Evolutionary conservation across 1,140 invertebrate genomes (phyloP).

Genomic region (Sycophila sp.): DNA sequence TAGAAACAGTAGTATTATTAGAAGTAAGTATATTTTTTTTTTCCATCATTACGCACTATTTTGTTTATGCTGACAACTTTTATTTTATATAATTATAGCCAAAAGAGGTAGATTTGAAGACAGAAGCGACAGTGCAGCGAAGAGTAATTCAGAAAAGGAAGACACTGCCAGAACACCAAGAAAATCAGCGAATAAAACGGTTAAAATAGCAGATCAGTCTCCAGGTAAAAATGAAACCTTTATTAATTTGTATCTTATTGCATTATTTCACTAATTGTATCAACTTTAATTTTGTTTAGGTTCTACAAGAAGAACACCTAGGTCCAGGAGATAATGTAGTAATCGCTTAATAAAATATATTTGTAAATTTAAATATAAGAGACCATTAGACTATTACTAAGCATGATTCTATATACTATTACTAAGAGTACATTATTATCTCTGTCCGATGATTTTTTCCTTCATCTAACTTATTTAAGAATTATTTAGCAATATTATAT

Average conservation of each 20-base stretch:
- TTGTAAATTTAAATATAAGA: too few relatives aligned
- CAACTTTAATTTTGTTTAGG: too few relatives aligned
- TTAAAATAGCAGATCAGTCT: background rate
- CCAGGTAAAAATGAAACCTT: background rate
- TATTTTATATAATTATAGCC: slow-evolving; percentile 9
- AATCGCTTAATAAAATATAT: too few relatives aligned
- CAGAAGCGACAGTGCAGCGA: background rate
- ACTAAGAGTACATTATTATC: too few relatives aligned
- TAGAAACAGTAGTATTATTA: slow-evolving; percentile 5
- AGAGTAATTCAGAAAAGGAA: slow-evolving; percentile 18
- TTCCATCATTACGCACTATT: background rate
- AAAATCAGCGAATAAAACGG: slow-evolving; percentile 1
- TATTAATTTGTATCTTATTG: background rate
- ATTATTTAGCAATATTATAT: too few relatives aligned
- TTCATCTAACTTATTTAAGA: too few relatives aligned
- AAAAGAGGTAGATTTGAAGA: background rate
- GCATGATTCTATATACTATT: too few relatives aligned
- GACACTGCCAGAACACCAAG: background rate
- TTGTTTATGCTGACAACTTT: background rate
- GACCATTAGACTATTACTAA: too few relatives aligned
- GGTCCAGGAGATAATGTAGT: slow-evolving; percentile 7
- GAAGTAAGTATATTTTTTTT: slow-evolving; percentile 12
- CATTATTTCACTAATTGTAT: background rate
- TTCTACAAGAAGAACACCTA: slow-evolving; percentile 2
- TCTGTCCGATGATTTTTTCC: too few relatives aligned